Percentiles rank a stretch among this genome's conserved stretches.
Conservation (phyloP, 2,888 invertebrate genomes). For the Ophion ellenae region DNA sequence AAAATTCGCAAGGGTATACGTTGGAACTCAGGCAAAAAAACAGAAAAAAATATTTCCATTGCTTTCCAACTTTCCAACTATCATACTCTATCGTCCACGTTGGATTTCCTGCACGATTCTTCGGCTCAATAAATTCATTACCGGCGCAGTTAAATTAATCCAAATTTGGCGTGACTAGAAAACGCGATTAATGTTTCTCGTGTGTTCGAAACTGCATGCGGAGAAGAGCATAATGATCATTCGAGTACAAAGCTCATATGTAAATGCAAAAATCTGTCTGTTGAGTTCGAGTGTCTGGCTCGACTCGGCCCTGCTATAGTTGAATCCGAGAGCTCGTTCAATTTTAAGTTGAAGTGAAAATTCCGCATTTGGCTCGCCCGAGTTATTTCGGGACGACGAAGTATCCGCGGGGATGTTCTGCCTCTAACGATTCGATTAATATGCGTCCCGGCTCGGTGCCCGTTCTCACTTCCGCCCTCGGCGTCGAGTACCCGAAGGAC, state of each 20-base stretch:
- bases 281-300: background rate
- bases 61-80: too few species aligned
- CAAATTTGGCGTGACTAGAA: too few species aligned
- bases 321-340: slow-evolving; percentile 43
- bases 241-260: slow-evolving; percentile 4
- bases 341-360: slow-evolving; percentile 53
- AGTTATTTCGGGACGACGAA: slow-evolving; percentile 33
- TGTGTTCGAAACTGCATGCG: too few species aligned
- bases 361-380: slow-evolving; percentile 26
- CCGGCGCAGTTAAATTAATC: too few species aligned
- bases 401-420: slow-evolving; percentile 32
- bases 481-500: slow-evolving; percentile 31
- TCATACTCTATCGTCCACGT: too few species aligned
- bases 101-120: too few species aligned
- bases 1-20: too few species aligned
- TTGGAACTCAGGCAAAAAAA: too few species aligned
- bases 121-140: too few species aligned
- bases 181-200: too few species aligned
- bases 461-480: slow-evolving; percentile 40
- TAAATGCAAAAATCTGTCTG: slow-evolving; percentile 7
- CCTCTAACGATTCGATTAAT: slow-evolving; percentile 64
- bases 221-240: too few species aligned
- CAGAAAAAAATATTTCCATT: too few species aligned
- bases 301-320: slow-evolving; percentile 28
- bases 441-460: slow-evolving; percentile 49